These are phyloP conservation scores for Ceramica pisi DNA, from an alignment of 2,888 invertebrate genomes.

Conservation along the genomic window DNA sequence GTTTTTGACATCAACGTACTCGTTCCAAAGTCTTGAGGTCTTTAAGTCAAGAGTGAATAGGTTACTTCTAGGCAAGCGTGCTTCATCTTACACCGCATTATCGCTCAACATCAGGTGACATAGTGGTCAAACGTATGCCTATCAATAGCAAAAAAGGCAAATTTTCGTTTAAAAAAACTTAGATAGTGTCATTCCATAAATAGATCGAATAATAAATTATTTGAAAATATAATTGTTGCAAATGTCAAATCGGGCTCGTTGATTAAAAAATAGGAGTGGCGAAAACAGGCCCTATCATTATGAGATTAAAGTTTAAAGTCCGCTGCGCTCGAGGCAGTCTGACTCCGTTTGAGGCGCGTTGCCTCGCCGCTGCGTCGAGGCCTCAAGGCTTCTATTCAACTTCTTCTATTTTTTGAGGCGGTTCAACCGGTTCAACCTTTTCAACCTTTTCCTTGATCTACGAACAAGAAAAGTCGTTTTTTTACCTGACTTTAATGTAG, in stretches of 20 bases:
- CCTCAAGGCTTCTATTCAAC: conserved; percentile 41
- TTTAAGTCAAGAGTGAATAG: too few species aligned
- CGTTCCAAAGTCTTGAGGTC: too few species aligned
- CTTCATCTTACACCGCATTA: too few species aligned
- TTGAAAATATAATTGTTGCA: not conserved
- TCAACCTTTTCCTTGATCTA: conserved; percentile 71
- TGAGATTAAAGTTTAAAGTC: conserved; percentile 23
- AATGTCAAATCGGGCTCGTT: not conserved
- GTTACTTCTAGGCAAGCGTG: too few species aligned
- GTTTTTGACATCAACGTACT: not conserved
- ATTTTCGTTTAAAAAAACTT: too few species aligned
- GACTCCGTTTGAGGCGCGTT: conserved; percentile 40
- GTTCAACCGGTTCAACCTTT: conserved; percentile 29
- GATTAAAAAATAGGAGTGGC: not conserved
- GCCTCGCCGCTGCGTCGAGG: conserved; percentile 56
- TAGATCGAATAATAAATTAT: not conserved
- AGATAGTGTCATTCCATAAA: too few species aligned
- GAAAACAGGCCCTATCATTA: conserved; percentile 24
- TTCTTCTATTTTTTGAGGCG: not conserved
- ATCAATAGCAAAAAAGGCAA: too few species aligned
- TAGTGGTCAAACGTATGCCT: too few species aligned
- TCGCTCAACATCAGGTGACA: too few species aligned
- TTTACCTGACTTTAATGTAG: conserved; percentile 43
- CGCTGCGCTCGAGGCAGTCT: conserved; percentile 63
- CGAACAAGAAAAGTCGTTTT: conserved; percentile 65